Percentiles rank a stretch among this genome's conserved stretches.
These are phyloP conservation scores for Diplodus sargus DNA, from an alignment of 2,797 vertebrate genomes.

Conservation along the genomic window DNA sequence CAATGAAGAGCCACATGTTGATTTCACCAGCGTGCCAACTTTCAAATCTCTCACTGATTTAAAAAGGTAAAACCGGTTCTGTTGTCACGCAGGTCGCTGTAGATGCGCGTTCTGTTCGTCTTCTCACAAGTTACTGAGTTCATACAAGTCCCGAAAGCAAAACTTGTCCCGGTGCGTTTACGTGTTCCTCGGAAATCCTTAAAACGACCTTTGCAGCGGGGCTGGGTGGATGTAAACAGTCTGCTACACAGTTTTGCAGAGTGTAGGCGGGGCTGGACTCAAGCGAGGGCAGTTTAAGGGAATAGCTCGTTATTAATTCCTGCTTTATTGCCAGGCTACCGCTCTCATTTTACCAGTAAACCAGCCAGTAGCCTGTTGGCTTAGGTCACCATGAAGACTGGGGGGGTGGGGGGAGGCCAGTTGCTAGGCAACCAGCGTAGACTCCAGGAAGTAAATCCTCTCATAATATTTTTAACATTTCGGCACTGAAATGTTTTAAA, in stretches of 20 bases:
- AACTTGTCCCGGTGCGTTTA: background rate
- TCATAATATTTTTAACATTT: no score
- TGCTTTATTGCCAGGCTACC: background rate
- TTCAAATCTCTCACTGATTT: fast-evolving
- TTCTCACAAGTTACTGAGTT: background rate
- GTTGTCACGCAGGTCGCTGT: no score
- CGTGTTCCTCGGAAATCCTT: background rate
- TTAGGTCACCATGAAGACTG: no score
- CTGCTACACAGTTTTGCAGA: background rate
- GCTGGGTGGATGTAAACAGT: background rate
- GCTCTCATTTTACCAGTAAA: no score
- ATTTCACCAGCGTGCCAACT: fast-evolving
- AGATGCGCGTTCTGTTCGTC: no score
- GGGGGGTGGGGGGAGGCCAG: no score
- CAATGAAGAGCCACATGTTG: conserved; percentile 28
- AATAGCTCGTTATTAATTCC: background rate
- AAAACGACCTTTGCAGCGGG: no score
- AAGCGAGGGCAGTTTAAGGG: background rate
- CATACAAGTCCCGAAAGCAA: background rate
- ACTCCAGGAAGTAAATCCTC: no score
- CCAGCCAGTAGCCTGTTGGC: no score
- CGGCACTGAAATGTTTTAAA: no score
- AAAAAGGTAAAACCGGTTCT: background rate
- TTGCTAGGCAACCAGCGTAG: no score
- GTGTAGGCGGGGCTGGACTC: background rate